Percentiles rank a stretch among this genome's conserved stretches.
phyloP scores from a whole-genome alignment of 2,888 invertebrate species.

The Unio pictorum region DNA sequence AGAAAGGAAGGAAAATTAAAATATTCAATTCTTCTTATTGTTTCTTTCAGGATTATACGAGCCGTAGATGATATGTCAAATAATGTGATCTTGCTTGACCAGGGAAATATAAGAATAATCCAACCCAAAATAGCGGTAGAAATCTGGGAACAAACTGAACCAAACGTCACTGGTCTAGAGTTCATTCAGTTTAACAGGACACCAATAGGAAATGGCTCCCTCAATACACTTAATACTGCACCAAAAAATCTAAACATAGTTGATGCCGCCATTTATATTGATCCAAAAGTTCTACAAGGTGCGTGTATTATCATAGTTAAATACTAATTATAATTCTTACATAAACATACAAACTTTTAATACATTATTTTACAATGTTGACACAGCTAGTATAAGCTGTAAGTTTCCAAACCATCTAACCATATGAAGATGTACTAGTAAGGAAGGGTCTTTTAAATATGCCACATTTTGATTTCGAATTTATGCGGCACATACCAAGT shows the following conservation, averaged over 20 bases:
- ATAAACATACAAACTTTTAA: too few species aligned
- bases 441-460: too few species aligned
- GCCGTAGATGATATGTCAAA: constrained; percentile 25
- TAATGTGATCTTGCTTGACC: background rate
- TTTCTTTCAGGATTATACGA: constrained; percentile 23
- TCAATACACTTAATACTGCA: constrained; percentile 6
- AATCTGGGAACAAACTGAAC: constrained; percentile 14
- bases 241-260: constrained; percentile 14
- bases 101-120: constrained; percentile 5
- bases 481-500: too few species aligned
- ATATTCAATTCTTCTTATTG: background rate
- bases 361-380: too few species aligned
- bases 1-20: background rate
- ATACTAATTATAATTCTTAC: too few species aligned
- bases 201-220: background rate
- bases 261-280: constrained; percentile 37
- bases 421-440: too few species aligned
- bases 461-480: too few species aligned
- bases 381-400: too few species aligned
- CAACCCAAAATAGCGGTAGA: constrained; percentile 11
- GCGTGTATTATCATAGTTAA: too few species aligned
- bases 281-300: constrained; percentile 24
- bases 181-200: background rate
- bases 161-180: constrained; percentile 14
- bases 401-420: too few species aligned